Conservation (phyloP, 2,888 invertebrate genomes). For the Pseudoips prasinana region DNA sequence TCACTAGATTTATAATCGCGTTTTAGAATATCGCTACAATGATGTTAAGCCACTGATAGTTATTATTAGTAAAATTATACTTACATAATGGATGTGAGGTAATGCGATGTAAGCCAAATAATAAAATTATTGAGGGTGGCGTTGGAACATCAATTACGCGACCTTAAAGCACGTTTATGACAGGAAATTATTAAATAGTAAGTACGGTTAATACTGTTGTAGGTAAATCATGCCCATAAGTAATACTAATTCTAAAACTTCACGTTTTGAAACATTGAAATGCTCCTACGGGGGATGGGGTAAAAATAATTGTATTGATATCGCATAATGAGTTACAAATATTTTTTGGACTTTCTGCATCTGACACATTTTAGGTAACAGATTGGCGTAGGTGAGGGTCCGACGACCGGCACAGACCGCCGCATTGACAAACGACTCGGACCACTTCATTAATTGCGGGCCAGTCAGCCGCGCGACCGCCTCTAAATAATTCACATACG, state of each 20-base stretch:
- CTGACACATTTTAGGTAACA: slow-evolving; percentile 59
- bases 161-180: background rate
- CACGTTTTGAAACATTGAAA: too few species aligned
- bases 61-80: slow-evolving; percentile 49
- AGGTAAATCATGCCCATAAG: too few species aligned
- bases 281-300: too few species aligned
- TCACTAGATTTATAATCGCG: slow-evolving; percentile 70
- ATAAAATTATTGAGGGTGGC: slow-evolving; percentile 39
- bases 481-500: slow-evolving; percentile 76
- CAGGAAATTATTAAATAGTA: too few species aligned
- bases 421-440: slow-evolving; percentile 74
- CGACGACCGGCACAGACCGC: slow-evolving; percentile 51
- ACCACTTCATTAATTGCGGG: slow-evolving; percentile 77
- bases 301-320: slow-evolving; percentile 15
- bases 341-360: slow-evolving; percentile 39
- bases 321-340: slow-evolving; percentile 6
- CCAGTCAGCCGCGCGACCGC: slow-evolving; percentile 64
- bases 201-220: too few species aligned
- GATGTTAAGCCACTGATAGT: slow-evolving; percentile 50
- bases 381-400: slow-evolving; percentile 56
- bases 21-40: slow-evolving; percentile 56
- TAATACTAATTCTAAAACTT: too few species aligned
- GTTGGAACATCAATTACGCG: slow-evolving; percentile 13
- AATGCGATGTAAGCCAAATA: slow-evolving; percentile 46
- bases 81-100: slow-evolving; percentile 39